These are phyloP conservation scores for Protonemura montana DNA, from an alignment of 2,888 invertebrate species.

Conservation along the genomic window DNA sequence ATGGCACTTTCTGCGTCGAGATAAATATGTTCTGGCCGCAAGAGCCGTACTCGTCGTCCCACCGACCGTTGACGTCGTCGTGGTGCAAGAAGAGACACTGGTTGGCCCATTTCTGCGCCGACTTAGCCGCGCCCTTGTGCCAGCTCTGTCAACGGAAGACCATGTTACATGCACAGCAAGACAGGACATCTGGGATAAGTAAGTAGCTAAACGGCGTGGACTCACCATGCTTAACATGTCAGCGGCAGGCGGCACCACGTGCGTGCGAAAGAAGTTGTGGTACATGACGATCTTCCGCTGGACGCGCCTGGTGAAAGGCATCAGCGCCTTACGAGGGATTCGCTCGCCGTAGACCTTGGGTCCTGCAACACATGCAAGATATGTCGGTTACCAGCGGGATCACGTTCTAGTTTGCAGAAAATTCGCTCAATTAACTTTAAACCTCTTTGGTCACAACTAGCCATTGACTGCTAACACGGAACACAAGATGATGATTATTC, in stretches of 20 bases:
- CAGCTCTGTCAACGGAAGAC: slow-evolving; percentile 67
- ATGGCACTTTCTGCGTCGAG: slow-evolving; percentile 73
- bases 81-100: slow-evolving; percentile 74
- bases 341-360: slow-evolving; percentile 67
- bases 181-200: background rate
- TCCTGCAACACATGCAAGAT: slow-evolving; percentile 58
- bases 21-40: slow-evolving; percentile 87
- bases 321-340: slow-evolving; percentile 65
- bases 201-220: background rate
- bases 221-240: slow-evolving; percentile 83
- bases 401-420: background rate
- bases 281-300: slow-evolving; percentile 76
- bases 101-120: slow-evolving; percentile 79
- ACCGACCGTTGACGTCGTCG: slow-evolving; percentile 71
- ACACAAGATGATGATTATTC: no score
- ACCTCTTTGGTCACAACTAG: no score
- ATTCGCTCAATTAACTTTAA: no score
- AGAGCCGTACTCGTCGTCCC: slow-evolving; percentile 71
- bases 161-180: background rate
- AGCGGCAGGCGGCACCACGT: slow-evolving; percentile 76
- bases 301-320: slow-evolving; percentile 65
- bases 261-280: slow-evolving; percentile 79
- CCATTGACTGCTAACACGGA: no score
- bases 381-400: background rate
- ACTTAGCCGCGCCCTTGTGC: slow-evolving; percentile 73